Base-by-base conservation (phyloP, 2,113 vertebrate genomes). In the Xiphorhynchus elegans region DNA sequence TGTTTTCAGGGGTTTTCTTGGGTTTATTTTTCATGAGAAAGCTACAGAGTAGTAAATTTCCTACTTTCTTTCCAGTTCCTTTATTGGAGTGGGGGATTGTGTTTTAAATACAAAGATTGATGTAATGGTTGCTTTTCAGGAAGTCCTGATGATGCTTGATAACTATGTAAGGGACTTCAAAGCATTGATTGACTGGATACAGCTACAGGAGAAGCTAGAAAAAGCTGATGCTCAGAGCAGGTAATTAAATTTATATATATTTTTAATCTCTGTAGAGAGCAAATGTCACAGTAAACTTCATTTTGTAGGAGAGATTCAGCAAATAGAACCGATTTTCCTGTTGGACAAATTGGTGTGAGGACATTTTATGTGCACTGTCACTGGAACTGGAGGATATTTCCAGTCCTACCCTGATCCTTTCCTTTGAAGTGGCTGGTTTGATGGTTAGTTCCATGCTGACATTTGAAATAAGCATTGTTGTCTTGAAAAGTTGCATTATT, bases 91-190 rank as follows among this genome's bases (percentile, higher is more conserved):
- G 1, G 6, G 13, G 20, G 10, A 35, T 72, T 79, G 29, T 7
- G 60, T 73, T 67, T 60, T 73, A 56, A 70, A 49, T 72, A 50
- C 26, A 33, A 56, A 67, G 39, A 50, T 13, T 96, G 62, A 89
- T 89, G 70, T 89, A n/a, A 50, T 82, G 53, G 24, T 93, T 90
- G 31, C 87, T 95, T 97, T 84, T 95, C 94, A 99, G 99, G 99
- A 99, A 96, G 99, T 99, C 80, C 93, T 99, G 92, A 99, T 99
- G 99, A 99, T 99, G 99, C 97, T 99, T 93, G 99, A 99, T 98
- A 99, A 99, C 97, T 99, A 99, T 14, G 99, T 99, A 17, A 98
- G 99, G 74, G 99, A 99, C 95, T 99, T 99, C 97, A 99, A 99
- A 98, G 99, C 99, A 42, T 97, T 99, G 95, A 99, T 99, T 87